Evolutionary conservation across 2,888 invertebrate species (phyloP), one percentile per base, ranked within the genome.

Genomic region (Teinopalpus imperialis): DNA sequence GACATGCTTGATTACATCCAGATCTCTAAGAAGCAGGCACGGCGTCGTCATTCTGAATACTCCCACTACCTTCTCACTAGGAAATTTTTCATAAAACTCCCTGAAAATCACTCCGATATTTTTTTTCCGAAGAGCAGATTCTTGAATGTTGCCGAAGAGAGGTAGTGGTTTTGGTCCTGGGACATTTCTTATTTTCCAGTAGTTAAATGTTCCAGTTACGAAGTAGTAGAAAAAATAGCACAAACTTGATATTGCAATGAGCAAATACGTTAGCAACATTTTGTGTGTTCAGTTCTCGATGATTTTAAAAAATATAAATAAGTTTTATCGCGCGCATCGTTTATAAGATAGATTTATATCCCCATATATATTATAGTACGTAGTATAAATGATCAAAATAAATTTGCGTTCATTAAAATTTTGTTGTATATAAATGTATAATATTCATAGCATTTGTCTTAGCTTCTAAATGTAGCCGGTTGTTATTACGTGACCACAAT

Each of bases 51-150:
- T 67, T 40, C 69, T 66, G 21, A 66, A 80, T 0, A 77, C 5
- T 1, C 81, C 80, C 0, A 81, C 66, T 0, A 76, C 54, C 56
- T 75, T 77, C 49, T 76, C 77, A 2, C 72, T 54, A 0, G 71
- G 68, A 40, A 52, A 79, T 1, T 50, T 40, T 0, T 67, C 32
- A 36, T 80, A 79, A 1, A 71, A 48, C 29, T 71, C 63, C 32
- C 62, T 54, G 2, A 63, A 49, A 1, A 71, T 47, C 1, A 51
- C 21, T 1, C 57, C 61, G 0, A 52, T 4, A 32, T 59, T 58
- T 52, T 66, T 65, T 8, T 34, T 52, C 10, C 66, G 49, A 0
- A 70, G 35, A 1, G 61, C 45, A 0, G 62, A 58, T 7, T 72
- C 64, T 7, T 57, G 58, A 0, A 72, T 1, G 34, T 73, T 77